Conservation (phyloP, 2,888 invertebrate genomes). For the Graphium colonna region DNA sequence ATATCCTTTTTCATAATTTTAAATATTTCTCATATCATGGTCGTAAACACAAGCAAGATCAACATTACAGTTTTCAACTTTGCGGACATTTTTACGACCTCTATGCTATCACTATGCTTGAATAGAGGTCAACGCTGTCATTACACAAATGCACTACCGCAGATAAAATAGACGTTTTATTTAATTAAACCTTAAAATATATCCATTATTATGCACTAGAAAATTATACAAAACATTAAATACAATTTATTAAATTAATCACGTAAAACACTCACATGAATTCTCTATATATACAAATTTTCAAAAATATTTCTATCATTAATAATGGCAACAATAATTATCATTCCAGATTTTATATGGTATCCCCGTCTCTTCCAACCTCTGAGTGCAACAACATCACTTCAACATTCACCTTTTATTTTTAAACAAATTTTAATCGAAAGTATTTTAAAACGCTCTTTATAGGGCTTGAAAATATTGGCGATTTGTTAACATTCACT, state of each 20-base stretch:
- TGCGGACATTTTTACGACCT: background rate
- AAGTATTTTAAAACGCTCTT: constrained; percentile 33
- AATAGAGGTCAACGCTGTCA: background rate
- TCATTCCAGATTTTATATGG: too few relatives aligned
- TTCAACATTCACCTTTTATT: constrained; percentile 72
- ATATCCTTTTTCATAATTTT: too few relatives aligned
- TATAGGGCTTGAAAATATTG: constrained; percentile 36
- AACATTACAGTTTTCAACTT: background rate
- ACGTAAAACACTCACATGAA: too few relatives aligned
- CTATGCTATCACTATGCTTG: background rate
- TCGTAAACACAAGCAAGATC: background rate
- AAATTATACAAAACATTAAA: background rate
- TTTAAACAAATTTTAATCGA: constrained; percentile 42
- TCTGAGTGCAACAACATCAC: background rate
- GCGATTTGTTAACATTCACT: constrained; percentile 35
- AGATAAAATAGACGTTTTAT: background rate
- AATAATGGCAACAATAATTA: too few relatives aligned
- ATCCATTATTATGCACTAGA: background rate
- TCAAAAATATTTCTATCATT: too few relatives aligned
- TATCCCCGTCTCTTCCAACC: background rate
- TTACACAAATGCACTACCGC: background rate
- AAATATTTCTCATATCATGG: background rate
- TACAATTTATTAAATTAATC: too few relatives aligned
- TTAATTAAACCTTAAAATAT: background rate
- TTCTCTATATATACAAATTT: too few relatives aligned